Base-by-base conservation (phyloP, 2,113 vertebrate species). In the Psilopsiagon aurifrons region DNA sequence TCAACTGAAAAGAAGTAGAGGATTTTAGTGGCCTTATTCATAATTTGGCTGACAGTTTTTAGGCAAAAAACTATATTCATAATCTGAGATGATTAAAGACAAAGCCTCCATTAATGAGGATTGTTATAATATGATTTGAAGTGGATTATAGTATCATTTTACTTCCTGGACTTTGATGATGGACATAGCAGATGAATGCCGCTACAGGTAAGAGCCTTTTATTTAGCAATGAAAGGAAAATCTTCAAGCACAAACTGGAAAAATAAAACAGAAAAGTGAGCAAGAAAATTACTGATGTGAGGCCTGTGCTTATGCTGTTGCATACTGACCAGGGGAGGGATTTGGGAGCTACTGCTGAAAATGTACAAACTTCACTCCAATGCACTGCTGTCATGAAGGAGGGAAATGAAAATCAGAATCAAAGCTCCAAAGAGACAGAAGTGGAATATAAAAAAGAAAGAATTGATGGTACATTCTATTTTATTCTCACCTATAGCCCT, bases 401-500 rank as follows among this genome's bases (percentile, higher is more conserved):
- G 10, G 20, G 92, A 94, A 94, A 97, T 57, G 41, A 88, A 97
- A 93, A 81, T 16, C 54, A 76, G 47, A 88, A 81, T 19, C 31
- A 78, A 69, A 85, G n/a, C 79, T 88, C 68, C 43, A 64, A 88
- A 80, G 84, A 94, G 43, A 69, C 13, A 66, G 47, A 92, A 83
- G 4, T 57, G 16, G 85, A 96, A 96, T 95, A 93, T 28, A 91
- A 96, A 91, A 94, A 95, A 92, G 74, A 88, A 94, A 90, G 2
- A 75, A 66, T 44, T 83, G n/a, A 23, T 68, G 15, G 11, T 29
- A 11, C 11, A 74, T 67, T 43, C 54, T 76, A 80, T 67, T 82
- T 73, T 60, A 39, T 43, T 75, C 76, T 83, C n/a, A 49, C 60
- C 51, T 84, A 41, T 8, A 57, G 37, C 39, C 35, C 43, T 51